Conservation (phyloP, 1,140 invertebrate species). For the Homalodisca vitripennis region DNA sequence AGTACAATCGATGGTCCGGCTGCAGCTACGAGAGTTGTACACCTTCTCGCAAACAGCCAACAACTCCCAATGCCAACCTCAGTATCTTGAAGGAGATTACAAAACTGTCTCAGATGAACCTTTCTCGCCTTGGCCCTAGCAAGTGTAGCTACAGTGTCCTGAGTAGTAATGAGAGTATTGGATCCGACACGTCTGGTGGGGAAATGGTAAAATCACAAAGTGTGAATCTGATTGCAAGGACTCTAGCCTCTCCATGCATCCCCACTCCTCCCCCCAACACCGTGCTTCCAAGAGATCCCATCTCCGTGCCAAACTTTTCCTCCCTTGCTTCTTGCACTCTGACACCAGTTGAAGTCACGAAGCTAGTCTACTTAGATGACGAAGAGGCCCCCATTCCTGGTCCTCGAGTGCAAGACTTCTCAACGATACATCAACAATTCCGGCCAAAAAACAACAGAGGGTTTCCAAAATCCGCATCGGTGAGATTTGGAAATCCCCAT, state of each 20-base stretch:
- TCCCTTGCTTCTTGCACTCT: conserved; percentile 50
- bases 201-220: conserved; percentile 63
- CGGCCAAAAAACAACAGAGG: conserved; percentile 43
- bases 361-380: conserved; percentile 68
- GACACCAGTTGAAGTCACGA: conserved; percentile 65
- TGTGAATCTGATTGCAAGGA: conserved; percentile 54
- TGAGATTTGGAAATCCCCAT: conserved; percentile 53
- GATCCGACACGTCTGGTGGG: conserved; percentile 36
- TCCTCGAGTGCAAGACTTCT: conserved; percentile 39
- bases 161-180: conserved; percentile 46
- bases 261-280: conserved; percentile 17
- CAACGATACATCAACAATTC: conserved; percentile 43
- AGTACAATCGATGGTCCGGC: conserved; percentile 31
- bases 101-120: conserved; percentile 69
- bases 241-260: conserved; percentile 37
- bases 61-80: conserved; percentile 34
- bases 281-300: conserved; percentile 63
- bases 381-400: conserved; percentile 47
- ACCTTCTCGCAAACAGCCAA: conserved; percentile 16
- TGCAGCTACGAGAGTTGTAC: conserved; percentile 42
- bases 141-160: conserved; percentile 71
- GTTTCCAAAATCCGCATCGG: conserved; percentile 61
- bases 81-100: conserved; percentile 70
- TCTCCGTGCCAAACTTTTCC: conserved; percentile 72
- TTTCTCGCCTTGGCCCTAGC: conserved; percentile 62